Evolutionary conservation across 2,113 vertebrate genomes (phyloP).

Genomic region (Accipiter virgatus): DNA sequence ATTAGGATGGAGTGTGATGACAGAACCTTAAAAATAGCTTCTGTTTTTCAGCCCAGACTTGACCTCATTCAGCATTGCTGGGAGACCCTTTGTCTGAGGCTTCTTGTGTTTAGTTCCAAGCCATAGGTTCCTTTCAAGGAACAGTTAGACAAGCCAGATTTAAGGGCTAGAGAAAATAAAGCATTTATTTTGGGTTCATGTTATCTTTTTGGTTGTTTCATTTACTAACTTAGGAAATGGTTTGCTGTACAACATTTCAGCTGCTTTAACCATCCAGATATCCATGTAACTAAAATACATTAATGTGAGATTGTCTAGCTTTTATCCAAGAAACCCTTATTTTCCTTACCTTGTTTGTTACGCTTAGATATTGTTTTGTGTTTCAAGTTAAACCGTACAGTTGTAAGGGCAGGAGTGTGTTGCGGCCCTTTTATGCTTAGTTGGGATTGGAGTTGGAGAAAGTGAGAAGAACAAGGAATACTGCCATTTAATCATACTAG

Average conservation of each 20-base stretch:
- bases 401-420: background rate
- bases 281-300: background rate
- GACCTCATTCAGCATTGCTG: background rate
- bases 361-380: background rate
- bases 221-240: background rate
- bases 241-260: background rate
- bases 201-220: background rate
- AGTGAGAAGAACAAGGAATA: background rate
- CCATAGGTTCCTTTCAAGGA: background rate
- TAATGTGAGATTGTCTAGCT: background rate
- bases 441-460: background rate
- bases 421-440: background rate
- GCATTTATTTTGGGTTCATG: background rate
- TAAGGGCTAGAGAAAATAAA: background rate
- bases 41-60: background rate
- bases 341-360: slow-evolving; percentile 1
- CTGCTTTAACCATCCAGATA: background rate
- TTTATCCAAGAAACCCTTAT: background rate
- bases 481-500: background rate
- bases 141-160: background rate
- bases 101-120: background rate
- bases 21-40: slow-evolving; percentile 1
- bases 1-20: background rate
- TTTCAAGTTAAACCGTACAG: background rate
- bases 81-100: background rate